Evolutionary conservation across 2,113 vertebrate species (phyloP), one percentile per base, ranked within the genome.

Genomic region (Camelus bactrianus): DNA sequence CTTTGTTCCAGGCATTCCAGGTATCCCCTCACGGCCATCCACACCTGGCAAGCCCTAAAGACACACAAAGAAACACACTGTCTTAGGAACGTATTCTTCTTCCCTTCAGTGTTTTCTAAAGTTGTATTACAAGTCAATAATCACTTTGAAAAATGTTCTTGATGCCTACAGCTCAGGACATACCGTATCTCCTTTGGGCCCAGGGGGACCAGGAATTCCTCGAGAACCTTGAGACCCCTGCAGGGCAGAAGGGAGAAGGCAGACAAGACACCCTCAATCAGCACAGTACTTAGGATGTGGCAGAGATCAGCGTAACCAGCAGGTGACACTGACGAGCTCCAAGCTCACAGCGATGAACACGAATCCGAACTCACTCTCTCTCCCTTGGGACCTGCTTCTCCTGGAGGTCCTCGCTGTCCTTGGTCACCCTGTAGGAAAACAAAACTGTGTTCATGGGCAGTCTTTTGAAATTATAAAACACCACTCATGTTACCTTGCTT

Each of bases 1-100:
- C 99, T 99, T 99, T 98, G 98, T 81, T 97, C 99, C 99, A 0
- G 99, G 99, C 99, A 99, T 99, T 96, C 99, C 99, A 97, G 99
- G 99, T 82, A 99, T 99, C 91, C 99, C 99, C 67, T 99, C 99
- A 62, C 99, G 99, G 7, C 99, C 99, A 84, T 99, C 99, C 1
- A 99, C 98, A 81, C 99, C 99, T 2, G 99, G 99, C 97, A 99
- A 98, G 19, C 99, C 99, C 99, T 99, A 88, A 60, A 97, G 69
- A 96, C 30, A 88, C 13, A 95, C 64, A 97, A 64, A 95, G 86
- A 94, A 87, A 38, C 19, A 97, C 54, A 62, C 32, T 76, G 70
- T 91, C 19, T 94, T 52, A 73, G 48, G 93, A 70, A 88, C 28
- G 38, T 20, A 35, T 64, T 62, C 95, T 85, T 65, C 50, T 52